These are phyloP conservation scores for Protophormia terraenovae DNA, from an alignment of 2,888 invertebrate species.

Conservation along the genomic window DNA sequence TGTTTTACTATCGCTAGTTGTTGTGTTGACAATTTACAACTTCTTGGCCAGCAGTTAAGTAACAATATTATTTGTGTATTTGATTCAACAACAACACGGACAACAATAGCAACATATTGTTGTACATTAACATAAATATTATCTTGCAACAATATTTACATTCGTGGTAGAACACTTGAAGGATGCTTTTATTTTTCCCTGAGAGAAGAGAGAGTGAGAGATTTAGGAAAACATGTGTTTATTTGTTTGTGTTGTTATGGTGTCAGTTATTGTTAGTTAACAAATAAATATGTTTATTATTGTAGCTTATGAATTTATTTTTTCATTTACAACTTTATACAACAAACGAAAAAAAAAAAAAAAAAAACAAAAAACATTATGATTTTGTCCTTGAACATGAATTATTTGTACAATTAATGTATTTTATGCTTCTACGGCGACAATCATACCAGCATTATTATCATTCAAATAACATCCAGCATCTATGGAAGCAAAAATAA, in stretches of 20 bases:
- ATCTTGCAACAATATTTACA: conserved; percentile 52
- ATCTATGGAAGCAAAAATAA: conserved; percentile 5
- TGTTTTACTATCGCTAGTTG: conserved; percentile 39
- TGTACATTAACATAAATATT: conserved; percentile 29
- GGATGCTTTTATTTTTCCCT: no score
- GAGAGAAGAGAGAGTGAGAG: no score
- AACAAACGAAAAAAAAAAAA: neutral
- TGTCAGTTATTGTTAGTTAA: conserved; percentile 41
- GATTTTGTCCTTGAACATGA: conserved; percentile 66
- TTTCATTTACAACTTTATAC: neutral
- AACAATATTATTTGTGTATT: conserved; percentile 30
- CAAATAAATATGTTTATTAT: conserved; percentile 54
- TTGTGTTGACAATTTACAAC: conserved; percentile 66
- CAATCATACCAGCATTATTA: conserved; percentile 60
- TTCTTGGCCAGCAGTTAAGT: conserved; percentile 67
- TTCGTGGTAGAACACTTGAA: conserved; percentile 27
- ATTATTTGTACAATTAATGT: conserved; percentile 67
- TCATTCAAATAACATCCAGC: conserved; percentile 1
- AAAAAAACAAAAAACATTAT: conserved; percentile 25
- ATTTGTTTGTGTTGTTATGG: neutral
- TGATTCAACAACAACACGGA: neutral
- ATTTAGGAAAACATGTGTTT: neutral
- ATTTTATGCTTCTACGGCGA: conserved; percentile 48
- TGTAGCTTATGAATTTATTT: neutral
- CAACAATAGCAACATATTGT: conserved; percentile 23